Evolutionary conservation across 2,888 invertebrate genomes (phyloP).

Genomic region (Acrobasis suavella): DNA sequence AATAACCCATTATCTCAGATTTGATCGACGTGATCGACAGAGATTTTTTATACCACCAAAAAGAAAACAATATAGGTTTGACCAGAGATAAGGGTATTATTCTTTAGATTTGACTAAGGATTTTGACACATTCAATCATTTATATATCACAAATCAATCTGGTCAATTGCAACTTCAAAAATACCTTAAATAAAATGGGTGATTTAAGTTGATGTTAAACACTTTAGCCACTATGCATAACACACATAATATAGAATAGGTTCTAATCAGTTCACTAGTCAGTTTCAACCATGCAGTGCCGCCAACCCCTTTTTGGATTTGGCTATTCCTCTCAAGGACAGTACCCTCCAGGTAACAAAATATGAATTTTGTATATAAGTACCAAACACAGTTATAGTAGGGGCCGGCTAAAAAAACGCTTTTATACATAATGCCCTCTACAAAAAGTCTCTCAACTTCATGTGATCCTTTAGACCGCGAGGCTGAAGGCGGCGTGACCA

Average conservation of each 20-base stretch:
- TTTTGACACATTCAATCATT: constrained; percentile 1
- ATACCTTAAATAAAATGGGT: constrained; percentile 14
- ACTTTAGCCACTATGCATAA: constrained; percentile 16
- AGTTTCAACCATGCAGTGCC: constrained; percentile 54
- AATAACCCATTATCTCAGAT: no score
- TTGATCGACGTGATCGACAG: no score
- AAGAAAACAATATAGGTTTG: no score
- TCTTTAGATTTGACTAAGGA: background rate
- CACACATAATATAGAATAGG: background rate
- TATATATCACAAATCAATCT: background rate
- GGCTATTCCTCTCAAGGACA: constrained; percentile 34
- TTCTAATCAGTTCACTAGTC: constrained; percentile 1
- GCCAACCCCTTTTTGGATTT: constrained; percentile 38
- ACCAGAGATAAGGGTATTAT: no score
- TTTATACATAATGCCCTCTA: no score
- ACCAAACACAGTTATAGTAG: no score
- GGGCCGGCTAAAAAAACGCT: no score
- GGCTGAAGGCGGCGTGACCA: no score
- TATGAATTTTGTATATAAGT: no score
- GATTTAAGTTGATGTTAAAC: constrained; percentile 11
- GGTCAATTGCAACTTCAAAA: background rate
- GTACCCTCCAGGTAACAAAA: constrained; percentile 25
- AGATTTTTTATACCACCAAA: no score
- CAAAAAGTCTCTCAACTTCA: no score
- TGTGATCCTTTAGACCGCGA: no score